Evolutionary conservation across 2,888 invertebrate genomes (phyloP).

Genomic region (Siphlonurus alternatus): DNA sequence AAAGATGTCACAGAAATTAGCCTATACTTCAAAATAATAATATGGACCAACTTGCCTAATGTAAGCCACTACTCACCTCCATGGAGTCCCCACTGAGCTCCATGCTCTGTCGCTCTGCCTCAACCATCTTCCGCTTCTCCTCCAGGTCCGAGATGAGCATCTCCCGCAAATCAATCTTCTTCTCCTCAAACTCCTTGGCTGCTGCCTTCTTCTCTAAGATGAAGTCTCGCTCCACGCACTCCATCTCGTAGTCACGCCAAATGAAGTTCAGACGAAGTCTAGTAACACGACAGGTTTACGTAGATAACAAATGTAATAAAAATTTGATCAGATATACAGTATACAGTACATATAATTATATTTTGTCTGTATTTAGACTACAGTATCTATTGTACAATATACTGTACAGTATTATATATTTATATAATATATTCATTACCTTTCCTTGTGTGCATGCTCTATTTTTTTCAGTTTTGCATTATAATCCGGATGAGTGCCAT

Average conservation of each 20-base stretch:
- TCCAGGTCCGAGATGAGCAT: constrained; percentile 81
- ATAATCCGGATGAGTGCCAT: constrained; percentile 75
- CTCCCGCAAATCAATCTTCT: constrained; percentile 79
- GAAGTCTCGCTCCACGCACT: constrained; percentile 77
- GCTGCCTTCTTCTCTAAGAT: constrained; percentile 75
- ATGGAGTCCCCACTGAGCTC: constrained; percentile 79
- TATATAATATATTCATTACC: too few species aligned
- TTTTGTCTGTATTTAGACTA: too few species aligned
- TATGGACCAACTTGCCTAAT: too few species aligned
- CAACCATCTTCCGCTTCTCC: constrained; percentile 77
- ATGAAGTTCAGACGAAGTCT: constrained; percentile 53
- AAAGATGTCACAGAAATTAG: too few species aligned
- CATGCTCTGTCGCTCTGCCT: constrained; percentile 71
- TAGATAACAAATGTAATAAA: too few species aligned
- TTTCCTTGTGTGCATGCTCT: constrained; percentile 65
- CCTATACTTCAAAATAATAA: too few species aligned
- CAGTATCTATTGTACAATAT: too few species aligned
- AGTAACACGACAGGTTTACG: too few species aligned
- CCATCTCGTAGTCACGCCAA: constrained; percentile 62
- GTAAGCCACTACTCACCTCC: constrained; percentile 49
- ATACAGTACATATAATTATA: too few species aligned
- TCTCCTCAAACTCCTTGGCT: constrained; percentile 86
- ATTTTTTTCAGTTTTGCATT: constrained; percentile 62
- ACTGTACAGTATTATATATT: too few species aligned
- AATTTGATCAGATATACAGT: too few species aligned